Conservation (phyloP, 2,797 vertebrate species). For the Dallia pectoralis region DNA sequence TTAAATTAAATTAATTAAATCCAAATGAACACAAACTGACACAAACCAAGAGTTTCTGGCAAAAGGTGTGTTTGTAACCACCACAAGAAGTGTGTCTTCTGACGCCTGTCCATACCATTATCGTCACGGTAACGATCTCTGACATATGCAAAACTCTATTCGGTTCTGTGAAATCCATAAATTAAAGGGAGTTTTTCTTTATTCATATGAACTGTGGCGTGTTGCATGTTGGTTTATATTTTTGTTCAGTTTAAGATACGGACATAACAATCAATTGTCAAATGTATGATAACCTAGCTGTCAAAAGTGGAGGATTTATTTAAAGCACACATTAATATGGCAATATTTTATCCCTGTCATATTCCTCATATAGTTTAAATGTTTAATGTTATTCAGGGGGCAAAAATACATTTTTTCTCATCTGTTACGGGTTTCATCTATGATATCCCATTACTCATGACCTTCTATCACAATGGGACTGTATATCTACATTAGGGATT, state of each 20-base stretch:
- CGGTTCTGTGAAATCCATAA: background rate
- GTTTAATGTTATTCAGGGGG: slow-evolving; percentile 49
- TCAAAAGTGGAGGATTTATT: slow-evolving; percentile 51
- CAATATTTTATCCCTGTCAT: slow-evolving; percentile 51
- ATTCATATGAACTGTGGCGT: no score
- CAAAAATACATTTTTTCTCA: slow-evolving; percentile 26
- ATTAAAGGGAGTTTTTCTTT: no score
- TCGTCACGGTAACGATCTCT: no score
- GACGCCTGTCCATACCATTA: no score
- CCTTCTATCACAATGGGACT: background rate
- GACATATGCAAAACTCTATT: no score
- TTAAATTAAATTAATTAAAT: no score
- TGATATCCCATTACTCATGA: slow-evolving; percentile 5
- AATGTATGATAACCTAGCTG: background rate
- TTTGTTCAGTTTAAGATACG: no score
- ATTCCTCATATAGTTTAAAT: slow-evolving; percentile 44
- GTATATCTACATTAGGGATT: background rate
- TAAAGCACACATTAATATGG: slow-evolving; percentile 57
- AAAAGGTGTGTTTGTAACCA: no score
- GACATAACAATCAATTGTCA: no score
- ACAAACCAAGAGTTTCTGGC: no score
- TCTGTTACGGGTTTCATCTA: background rate
- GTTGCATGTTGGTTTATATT: background rate
- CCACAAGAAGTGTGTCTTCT: no score
- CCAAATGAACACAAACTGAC: no score